These are phyloP conservation scores for Drosophila pruinosa DNA, from an alignment of 1,140 invertebrate genomes.

Conservation along the genomic window DNA sequence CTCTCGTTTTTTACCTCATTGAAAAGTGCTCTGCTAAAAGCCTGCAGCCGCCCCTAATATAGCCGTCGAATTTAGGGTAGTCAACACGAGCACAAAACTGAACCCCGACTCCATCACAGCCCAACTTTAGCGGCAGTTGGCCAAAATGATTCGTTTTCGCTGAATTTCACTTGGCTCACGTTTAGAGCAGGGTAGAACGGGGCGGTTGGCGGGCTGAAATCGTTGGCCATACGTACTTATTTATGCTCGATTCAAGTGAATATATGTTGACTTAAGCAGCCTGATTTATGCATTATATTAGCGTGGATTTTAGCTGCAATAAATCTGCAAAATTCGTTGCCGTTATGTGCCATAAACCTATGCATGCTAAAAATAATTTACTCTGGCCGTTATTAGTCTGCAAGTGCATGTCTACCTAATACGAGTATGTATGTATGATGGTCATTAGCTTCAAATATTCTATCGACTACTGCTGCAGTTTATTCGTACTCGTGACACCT, in stretches of 20 bases:
- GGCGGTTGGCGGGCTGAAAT: background rate
- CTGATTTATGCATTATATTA: slow-evolving; percentile 80
- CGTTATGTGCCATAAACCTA: slow-evolving; percentile 54
- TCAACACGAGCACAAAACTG: background rate
- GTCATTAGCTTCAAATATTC: background rate
- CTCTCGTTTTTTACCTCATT: background rate
- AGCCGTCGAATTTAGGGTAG: slow-evolving; percentile 16
- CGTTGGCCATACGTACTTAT: slow-evolving; percentile 31
- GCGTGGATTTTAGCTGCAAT: slow-evolving; percentile 73
- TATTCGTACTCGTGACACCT: background rate
- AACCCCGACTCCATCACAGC: slow-evolving; percentile 4
- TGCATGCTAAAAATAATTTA: slow-evolving; percentile 49
- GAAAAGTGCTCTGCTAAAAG: background rate
- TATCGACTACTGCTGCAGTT: background rate
- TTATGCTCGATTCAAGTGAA: slow-evolving; percentile 54
- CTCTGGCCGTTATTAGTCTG: slow-evolving; percentile 18
- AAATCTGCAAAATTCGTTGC: slow-evolving; percentile 59
- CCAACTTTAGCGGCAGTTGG: slow-evolving; percentile 18
- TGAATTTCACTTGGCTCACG: slow-evolving; percentile 70
- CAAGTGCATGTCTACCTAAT: slow-evolving; percentile 17
- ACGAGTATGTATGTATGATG: background rate
- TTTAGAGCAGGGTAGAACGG: slow-evolving; percentile 4
- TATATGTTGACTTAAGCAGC: slow-evolving; percentile 70
- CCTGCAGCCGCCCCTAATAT: slow-evolving; percentile 23
- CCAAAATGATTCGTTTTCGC: slow-evolving; percentile 68